These are phyloP conservation scores for Drosophila neocordata DNA, from an alignment of 1,140 invertebrate genomes.

Conservation along the genomic window DNA sequence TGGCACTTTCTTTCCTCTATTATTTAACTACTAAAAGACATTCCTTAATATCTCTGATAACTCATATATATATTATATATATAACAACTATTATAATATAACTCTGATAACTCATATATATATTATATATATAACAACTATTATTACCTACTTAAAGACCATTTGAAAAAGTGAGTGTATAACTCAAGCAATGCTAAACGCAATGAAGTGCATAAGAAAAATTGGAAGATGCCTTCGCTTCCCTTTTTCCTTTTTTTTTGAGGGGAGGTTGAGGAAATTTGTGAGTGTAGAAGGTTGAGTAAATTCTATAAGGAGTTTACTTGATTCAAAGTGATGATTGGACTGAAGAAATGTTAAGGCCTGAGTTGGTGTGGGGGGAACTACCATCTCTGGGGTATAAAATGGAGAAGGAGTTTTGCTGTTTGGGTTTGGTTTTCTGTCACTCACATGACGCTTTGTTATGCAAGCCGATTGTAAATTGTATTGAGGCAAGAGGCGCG, in stretches of 20 bases:
- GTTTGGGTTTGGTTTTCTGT: constrained; percentile 26
- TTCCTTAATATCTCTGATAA: too few relatives aligned
- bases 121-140: background rate
- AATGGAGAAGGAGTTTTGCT: background rate
- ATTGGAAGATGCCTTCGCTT: constrained; percentile 10
- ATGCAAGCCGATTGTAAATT: constrained; percentile 73
- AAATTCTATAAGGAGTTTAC: constrained; percentile 2
- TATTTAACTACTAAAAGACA: too few relatives aligned
- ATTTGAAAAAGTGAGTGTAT: constrained; percentile 19
- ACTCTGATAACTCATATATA: background rate
- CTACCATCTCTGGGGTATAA: background rate
- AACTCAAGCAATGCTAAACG: background rate
- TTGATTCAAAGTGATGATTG: constrained; percentile 3
- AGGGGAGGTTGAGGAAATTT: too few relatives aligned
- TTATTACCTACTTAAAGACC: background rate
- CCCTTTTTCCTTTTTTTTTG: constrained; percentile 9
- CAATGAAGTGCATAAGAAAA: constrained; percentile 1
- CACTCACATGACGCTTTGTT: constrained; percentile 67
- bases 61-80: background rate
- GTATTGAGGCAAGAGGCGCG: constrained; percentile 61
- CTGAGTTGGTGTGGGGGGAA: background rate
- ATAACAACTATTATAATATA: background rate
- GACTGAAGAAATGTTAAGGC: background rate
- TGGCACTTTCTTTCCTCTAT: too few relatives aligned
- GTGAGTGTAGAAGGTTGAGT: background rate